phyloP scores from a whole-genome alignment of 2,888 invertebrate species.

The Lasioglossum vierecki region DNA sequence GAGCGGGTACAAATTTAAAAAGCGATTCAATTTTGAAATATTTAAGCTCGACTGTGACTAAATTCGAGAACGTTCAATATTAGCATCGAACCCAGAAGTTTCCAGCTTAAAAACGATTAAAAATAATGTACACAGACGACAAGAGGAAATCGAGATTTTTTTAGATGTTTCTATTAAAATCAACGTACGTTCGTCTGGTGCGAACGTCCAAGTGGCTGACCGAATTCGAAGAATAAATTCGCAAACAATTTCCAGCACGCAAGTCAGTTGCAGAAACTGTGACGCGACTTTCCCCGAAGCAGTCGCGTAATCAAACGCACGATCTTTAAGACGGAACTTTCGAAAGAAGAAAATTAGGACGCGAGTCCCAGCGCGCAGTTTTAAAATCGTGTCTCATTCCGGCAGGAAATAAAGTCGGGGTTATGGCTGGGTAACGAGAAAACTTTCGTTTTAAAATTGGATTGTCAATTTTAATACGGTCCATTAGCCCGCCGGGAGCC shows the following conservation, averaged over 20 bases:
- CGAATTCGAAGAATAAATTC: not conserved
- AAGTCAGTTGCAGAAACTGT: not conserved
- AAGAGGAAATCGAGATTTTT: no score
- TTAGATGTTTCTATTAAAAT: no score
- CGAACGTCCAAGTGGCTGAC: not conserved
- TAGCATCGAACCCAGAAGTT: not conserved
- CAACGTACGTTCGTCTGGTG: not conserved
- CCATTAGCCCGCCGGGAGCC: not conserved
- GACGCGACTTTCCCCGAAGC: not conserved
- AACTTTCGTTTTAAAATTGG: conserved; percentile 35
- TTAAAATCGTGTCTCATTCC: conserved; percentile 25
- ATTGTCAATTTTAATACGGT: conserved; percentile 19
- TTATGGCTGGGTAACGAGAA: conserved; percentile 38
- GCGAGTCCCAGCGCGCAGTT: conserved; percentile 1
- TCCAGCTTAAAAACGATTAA: not conserved
- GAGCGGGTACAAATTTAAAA: not conserved
- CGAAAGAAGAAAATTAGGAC: not conserved
- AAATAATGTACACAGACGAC: no score
- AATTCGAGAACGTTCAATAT: not conserved
- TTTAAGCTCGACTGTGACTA: not conserved
- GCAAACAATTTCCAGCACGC: not conserved
- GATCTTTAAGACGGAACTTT: conserved; percentile 4
- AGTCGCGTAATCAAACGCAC: not conserved
- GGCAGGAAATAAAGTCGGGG: conserved; percentile 16
- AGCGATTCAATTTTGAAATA: not conserved